Percentiles rank a stretch among this genome's conserved stretches.
Conservation (phyloP, 2,888 invertebrate species). For the Agrochola lychnidis region DNA sequence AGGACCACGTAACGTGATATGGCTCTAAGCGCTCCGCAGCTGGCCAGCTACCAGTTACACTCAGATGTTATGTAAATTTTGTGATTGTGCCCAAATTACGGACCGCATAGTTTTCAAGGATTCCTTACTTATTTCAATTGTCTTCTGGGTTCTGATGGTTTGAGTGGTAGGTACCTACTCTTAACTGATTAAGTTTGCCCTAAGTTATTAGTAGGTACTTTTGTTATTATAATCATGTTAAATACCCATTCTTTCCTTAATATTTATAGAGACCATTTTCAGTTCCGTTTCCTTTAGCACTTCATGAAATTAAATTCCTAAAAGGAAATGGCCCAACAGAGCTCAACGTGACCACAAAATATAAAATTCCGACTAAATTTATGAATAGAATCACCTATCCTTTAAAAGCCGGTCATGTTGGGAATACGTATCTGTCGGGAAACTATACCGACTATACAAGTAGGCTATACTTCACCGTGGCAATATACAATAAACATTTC, state of each 20-base stretch:
- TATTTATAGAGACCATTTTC: conserved; percentile 20
- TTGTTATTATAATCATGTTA: conserved; percentile 21
- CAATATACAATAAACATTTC: conserved; percentile 60
- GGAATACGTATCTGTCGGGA: conserved; percentile 17
- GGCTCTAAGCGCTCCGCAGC: conserved; percentile 39
- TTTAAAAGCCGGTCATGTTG: conserved; percentile 25
- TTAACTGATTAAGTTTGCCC: background rate
- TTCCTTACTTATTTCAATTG: conserved; percentile 31
- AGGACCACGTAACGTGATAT: conserved; percentile 44
- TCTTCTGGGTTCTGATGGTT: conserved; percentile 10
- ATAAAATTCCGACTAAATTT: conserved; percentile 21
- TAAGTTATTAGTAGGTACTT: conserved; percentile 3
- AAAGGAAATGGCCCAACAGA: conserved; percentile 34
- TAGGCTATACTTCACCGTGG: conserved; percentile 19
- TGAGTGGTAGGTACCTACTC: conserved; percentile 1
- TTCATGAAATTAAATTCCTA: conserved; percentile 43
- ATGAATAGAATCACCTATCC: conserved; percentile 6
- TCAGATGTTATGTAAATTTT: conserved; percentile 50
- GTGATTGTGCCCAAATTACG: conserved; percentile 44
- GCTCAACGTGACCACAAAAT: conserved; percentile 39
- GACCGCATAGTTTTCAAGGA: conserved; percentile 51
- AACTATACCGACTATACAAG: conserved; percentile 15
- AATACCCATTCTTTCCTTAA: conserved; percentile 12
- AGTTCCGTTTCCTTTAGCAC: conserved; percentile 26
- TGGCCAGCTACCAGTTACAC: conserved; percentile 41